These are phyloP conservation scores for Drosophila demipolita DNA, from an alignment of 2,888 invertebrate genomes.

Conservation along the genomic window DNA sequence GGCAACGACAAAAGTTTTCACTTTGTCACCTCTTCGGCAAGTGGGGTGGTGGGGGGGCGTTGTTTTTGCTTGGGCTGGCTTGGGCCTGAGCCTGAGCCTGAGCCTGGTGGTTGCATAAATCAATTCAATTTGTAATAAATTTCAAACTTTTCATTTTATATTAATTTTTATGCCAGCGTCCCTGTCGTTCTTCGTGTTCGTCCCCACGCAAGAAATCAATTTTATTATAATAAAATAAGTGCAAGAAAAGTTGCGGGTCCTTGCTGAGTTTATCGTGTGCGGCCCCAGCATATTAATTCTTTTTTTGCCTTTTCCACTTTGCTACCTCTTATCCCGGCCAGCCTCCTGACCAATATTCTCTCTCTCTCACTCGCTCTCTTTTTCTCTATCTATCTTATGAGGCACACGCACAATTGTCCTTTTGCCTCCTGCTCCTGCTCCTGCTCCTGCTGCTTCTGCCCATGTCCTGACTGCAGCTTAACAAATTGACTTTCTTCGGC, in stretches of 20 bases:
- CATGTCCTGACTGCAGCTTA: constrained; percentile 67
- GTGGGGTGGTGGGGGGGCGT: constrained; percentile 1
- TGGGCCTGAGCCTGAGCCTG: neutral
- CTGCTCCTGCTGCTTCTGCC: constrained; percentile 19
- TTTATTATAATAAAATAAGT: constrained; percentile 79
- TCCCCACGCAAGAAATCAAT: constrained; percentile 65
- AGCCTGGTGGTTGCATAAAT: constrained; percentile 62
- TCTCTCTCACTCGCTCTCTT: constrained; percentile 19
- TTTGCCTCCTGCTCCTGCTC: constrained; percentile 28
- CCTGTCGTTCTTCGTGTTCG: constrained; percentile 32
- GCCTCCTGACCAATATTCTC: constrained; percentile 16
- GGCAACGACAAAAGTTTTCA: constrained; percentile 64
- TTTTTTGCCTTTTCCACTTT: constrained; percentile 50
- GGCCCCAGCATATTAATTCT: constrained; percentile 55
- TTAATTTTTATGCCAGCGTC: constrained; percentile 74
- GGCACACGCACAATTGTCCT: constrained; percentile 23
- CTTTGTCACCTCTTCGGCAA: constrained; percentile 70
- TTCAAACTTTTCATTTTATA: constrained; percentile 80
- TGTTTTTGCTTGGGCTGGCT: neutral
- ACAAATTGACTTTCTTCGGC: constrained; percentile 79
- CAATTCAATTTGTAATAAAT: constrained; percentile 80
- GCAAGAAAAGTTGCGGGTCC: constrained; percentile 62
- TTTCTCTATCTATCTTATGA: constrained; percentile 15
- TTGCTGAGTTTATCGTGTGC: constrained; percentile 62
- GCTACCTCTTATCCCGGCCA: constrained; percentile 15